Evolutionary conservation across 2,113 vertebrate species (phyloP).

Genomic region (Trematocara stigmaticum): DNA sequence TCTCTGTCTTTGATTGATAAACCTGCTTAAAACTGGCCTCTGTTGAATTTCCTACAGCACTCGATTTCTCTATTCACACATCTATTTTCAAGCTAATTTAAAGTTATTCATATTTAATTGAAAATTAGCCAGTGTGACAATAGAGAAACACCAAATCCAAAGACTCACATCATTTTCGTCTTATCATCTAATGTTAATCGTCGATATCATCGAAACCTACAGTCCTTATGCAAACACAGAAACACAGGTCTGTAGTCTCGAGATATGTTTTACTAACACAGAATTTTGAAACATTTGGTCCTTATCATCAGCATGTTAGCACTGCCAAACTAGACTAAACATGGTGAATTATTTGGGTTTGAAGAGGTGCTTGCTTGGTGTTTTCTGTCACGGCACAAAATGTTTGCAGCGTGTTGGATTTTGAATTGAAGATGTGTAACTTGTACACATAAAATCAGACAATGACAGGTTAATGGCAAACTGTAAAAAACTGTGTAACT

Average conservation of each 20-base stretch:
- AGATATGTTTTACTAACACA: not conserved
- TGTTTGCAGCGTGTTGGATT: not conserved
- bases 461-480: not conserved
- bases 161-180: not conserved
- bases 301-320: not conserved
- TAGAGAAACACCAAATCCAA: not conserved
- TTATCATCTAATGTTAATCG: not conserved
- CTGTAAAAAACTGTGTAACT: not conserved
- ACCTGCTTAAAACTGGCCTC: not conserved
- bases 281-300: not conserved
- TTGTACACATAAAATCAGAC: not conserved
- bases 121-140: not conserved
- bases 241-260: not conserved
- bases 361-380: not conserved
- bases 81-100: not conserved
- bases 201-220: not conserved
- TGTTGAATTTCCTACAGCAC: not conserved
- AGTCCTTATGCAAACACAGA: not conserved
- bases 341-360: not conserved
- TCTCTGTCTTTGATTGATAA: not conserved
- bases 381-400: not conserved
- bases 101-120: not conserved
- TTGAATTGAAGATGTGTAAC: not conserved
- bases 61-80: not conserved
- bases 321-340: conserved; percentile 15